phyloP scores from a whole-genome alignment of 2,888 invertebrate genomes.

The Campopleginae sp. region DNA sequence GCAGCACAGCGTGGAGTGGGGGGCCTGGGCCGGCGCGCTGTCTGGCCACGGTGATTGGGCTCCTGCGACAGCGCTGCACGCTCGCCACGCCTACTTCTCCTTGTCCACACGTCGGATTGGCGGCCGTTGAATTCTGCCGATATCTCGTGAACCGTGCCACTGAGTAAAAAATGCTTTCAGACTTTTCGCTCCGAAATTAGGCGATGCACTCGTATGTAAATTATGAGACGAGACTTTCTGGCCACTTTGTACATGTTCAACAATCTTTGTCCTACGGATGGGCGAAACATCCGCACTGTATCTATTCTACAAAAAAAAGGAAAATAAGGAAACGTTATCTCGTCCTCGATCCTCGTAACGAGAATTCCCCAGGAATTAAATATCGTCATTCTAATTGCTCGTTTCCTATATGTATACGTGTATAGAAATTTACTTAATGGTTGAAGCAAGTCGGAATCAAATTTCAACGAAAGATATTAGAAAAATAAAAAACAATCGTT shows the following conservation, averaged over 20 bases:
- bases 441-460: constrained; percentile 30
- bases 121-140: neutral
- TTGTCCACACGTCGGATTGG: neutral
- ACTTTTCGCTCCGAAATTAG: neutral
- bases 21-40: neutral
- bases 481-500: constrained; percentile 18
- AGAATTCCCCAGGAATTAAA: constrained; percentile 39
- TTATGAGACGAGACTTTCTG: neutral
- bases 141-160: neutral
- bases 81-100: neutral
- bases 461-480: constrained; percentile 50
- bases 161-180: neutral
- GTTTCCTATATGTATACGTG: constrained; percentile 1
- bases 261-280: neutral
- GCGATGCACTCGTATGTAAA: no score
- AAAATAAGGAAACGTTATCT: constrained; percentile 33
- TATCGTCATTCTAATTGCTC: constrained; percentile 56
- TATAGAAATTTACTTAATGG: constrained; percentile 17
- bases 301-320: constrained; percentile 14
- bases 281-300: constrained; percentile 29
- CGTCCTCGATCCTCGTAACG: constrained; percentile 32
- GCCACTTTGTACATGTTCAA: constrained; percentile 10
- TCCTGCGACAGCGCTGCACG: neutral
- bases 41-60: neutral
- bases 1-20: neutral